Evolutionary conservation across 1,140 invertebrate species (phyloP), one percentile per base, ranked within the genome.

Genomic region (Drosophila kohkoa): DNA sequence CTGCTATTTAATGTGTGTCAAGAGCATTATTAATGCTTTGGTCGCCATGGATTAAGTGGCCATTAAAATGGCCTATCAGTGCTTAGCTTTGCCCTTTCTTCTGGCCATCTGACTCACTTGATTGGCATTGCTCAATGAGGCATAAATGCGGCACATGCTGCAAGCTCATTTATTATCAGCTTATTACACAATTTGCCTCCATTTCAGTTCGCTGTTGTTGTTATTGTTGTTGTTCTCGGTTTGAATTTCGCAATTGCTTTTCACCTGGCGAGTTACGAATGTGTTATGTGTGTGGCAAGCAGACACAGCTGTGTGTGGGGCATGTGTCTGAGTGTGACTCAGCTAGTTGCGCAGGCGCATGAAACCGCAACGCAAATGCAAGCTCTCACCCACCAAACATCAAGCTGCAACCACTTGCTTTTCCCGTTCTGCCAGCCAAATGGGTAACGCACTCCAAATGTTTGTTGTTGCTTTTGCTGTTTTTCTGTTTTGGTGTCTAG

Each of bases 381-480:
- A 41, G 13, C 72, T 58, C 82, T 66, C 81, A 68, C 72, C 71
- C 76, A 71, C 75, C 51, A 30, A 52, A 8, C 32, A 58, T 49
- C 48, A 45, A 57, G 49, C 48, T 52, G 51, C 41, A 45, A 55
- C 52, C 16, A 49, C 11, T 45, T 35, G 20, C 11, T 32, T 68
- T 62, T 57, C 16, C 54, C 35, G 54, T 60, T 79, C 63, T 67
- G 51, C 70, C 71, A 64, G 46, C 46, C 64, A 38, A 85, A 85
- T 85, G 74, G 83, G 83, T 77, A 88, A 86, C 83, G 77, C 82
- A 86, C 83, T 80, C 82, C 79, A 88, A 88, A 59, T 82, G 73
- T 70, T 69, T 65, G 68, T 55, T 45, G 66, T 52, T 64, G n/a
- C 35, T 59, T n/a, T 48, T 63, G 58, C 60, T 69, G 51, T 59